Evolutionary conservation across 2,888 invertebrate genomes (phyloP), one percentile per base, ranked within the genome.

Genomic region (Cosmopolites sordidus): DNA sequence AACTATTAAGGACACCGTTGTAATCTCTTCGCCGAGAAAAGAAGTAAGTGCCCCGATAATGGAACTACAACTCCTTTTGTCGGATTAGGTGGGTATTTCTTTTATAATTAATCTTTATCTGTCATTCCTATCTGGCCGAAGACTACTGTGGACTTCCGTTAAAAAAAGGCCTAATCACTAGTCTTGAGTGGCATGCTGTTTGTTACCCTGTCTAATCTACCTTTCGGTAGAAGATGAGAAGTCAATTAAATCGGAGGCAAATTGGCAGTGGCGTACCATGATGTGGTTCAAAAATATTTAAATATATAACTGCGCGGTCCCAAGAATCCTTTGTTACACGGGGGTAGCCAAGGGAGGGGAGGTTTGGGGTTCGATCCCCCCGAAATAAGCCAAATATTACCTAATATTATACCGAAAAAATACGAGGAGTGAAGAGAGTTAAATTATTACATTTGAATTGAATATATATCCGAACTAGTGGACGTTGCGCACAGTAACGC

Each of bases 81-180:
- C 51, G 51, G 56, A 56, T 56, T 56, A 51, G 48, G 43, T 43
- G 51, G 56, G 45, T 56, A 56, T 48, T 56, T 56, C 56, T 56
- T 55, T 55, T 48, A 56, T 56, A 56, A 56, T 56, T 56, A 56
- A 56, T 56, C 56, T 56, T 51, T 56, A 56, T 56, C 56, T 56
- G 56, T 56, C 56, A 52, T 52, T 52, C 52, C 52, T 56, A 56
- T 56, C 56, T 56, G 48, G 48, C 17, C 44, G 48, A 48, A 39
- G 52, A 56, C 56, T 56, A 56, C 56, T 17, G 56, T 52, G 52
- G 52, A 56, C 56, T 56, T 56, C 56, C 56, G 56, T 52, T 56
- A 48, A 52, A 56, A 22, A 56, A 56, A 51, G 48, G 39, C 56
- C 56, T 56, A 56, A 56, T 56, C 56, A 56, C 47, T 33, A 43